A percentile compares a stretch with the other conserved stretches of the same genome.
Evolutionary conservation across 2,113 vertebrate species (phyloP).

Genomic region (Stegastes partitus): DNA sequence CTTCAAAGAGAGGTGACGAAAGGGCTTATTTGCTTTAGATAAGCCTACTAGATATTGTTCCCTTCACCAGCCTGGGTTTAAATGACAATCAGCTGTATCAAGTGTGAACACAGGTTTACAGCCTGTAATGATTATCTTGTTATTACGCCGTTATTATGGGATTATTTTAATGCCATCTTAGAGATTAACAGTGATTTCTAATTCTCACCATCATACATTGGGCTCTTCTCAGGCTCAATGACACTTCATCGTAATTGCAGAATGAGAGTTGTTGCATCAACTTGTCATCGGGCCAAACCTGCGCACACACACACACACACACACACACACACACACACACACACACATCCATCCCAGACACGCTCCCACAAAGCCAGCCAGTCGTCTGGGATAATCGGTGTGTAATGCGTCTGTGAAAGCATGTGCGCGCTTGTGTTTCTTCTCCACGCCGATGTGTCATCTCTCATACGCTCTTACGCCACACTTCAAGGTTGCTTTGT

Average conservation of each 20-base stretch:
- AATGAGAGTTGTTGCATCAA: background rate
- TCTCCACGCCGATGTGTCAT: constrained; percentile 40
- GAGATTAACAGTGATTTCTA: background rate
- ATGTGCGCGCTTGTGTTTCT: constrained; percentile 15
- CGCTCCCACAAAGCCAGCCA: constrained; percentile 15
- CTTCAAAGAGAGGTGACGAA: background rate
- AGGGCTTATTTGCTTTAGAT: background rate
- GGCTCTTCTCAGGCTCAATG: background rate
- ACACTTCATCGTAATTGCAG: background rate
- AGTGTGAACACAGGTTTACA: background rate
- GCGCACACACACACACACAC: background rate
- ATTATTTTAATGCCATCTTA: background rate
- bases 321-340: background rate
- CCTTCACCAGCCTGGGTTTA: background rate
- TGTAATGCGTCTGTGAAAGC: constrained; percentile 22
- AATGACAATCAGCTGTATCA: background rate
- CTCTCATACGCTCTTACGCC: background rate
- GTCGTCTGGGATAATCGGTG: constrained; percentile 37
- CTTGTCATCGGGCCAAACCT: constrained; percentile 16
- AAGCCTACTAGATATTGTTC: background rate
- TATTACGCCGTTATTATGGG: background rate
- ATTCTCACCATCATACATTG: background rate
- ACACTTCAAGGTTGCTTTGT: constrained; percentile 51
- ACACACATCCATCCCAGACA: constrained; percentile 24
- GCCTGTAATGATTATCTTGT: background rate